These are phyloP conservation scores for Apaloderma vittatum DNA, from an alignment of 2,113 vertebrate genomes.

Conservation along the genomic window DNA sequence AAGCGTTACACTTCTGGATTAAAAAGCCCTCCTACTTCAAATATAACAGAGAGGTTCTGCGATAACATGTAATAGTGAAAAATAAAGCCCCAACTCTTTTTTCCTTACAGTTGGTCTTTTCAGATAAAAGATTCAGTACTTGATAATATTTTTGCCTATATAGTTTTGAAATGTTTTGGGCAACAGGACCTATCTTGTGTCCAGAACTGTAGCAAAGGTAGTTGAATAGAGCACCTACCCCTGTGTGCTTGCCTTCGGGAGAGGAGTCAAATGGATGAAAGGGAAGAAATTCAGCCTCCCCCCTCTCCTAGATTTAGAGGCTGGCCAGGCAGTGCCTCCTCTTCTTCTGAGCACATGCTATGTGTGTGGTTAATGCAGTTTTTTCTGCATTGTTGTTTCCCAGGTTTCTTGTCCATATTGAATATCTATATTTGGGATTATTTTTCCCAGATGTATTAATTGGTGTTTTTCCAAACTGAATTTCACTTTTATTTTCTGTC, in stretches of 20 bases:
- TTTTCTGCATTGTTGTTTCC: not conserved
- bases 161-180: not conserved
- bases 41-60: not conserved
- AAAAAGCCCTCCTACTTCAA: not conserved
- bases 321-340: not conserved
- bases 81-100: not conserved
- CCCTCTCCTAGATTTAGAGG: not conserved
- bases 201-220: not conserved
- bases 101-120: not conserved
- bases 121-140: not conserved
- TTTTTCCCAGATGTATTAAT: slow-evolving; percentile 22
- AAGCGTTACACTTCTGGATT: not conserved
- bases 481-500: slow-evolving; percentile 30
- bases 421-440: slow-evolving; percentile 24
- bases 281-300: not conserved
- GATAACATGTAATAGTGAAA: not conserved
- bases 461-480: slow-evolving; percentile 24
- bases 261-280: not conserved
- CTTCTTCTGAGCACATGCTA: not conserved
- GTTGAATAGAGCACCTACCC: not conserved
- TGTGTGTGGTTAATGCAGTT: not conserved
- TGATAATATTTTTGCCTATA: not conserved
- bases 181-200: not conserved
- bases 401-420: slow-evolving; percentile 16
- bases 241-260: rapidly evolving